These are phyloP conservation scores for Rhinoraja longicauda DNA, from an alignment of 2,797 vertebrate genomes.

Conservation along the genomic window DNA sequence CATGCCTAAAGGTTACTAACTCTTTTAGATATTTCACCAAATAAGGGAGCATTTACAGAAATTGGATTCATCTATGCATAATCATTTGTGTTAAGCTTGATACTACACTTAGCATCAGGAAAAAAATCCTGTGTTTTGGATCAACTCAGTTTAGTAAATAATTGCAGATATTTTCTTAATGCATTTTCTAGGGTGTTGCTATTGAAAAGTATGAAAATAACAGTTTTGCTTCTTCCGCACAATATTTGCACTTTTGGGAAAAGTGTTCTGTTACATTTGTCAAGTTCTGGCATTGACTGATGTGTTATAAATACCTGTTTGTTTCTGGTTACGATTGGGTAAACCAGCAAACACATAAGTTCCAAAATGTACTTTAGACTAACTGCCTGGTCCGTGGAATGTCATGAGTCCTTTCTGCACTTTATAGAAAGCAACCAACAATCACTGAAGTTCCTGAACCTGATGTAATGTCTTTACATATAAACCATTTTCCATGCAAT, in stretches of 20 bases:
- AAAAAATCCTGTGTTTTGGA: background rate
- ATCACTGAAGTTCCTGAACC: background rate
- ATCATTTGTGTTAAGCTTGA: background rate
- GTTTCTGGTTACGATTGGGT: conserved; percentile 56
- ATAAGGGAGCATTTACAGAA: background rate
- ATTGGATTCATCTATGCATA: background rate
- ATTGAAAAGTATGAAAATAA: background rate
- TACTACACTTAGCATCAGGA: background rate
- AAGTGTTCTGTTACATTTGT: conserved; percentile 2
- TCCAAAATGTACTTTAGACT: conserved; percentile 56
- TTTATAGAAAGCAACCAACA: background rate
- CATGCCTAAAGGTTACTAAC: background rate
- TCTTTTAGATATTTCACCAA: background rate
- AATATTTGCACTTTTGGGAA: background rate
- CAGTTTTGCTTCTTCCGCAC: background rate
- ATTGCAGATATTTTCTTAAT: background rate
- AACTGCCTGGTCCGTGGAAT: conserved; percentile 54
- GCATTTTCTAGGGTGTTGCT: background rate
- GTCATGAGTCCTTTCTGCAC: conserved; percentile 55
- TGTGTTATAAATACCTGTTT: conserved; percentile 29
- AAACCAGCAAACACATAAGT: conserved; percentile 56
- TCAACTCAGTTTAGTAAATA: background rate
- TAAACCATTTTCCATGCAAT: background rate
- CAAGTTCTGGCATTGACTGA: background rate
- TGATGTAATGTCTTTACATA: background rate